Evolutionary conservation across 92 coral and sea anemone species (phyloP), one percentile per base, ranked within the genome.

Genomic region (Micromussa lordhowensis): DNA sequence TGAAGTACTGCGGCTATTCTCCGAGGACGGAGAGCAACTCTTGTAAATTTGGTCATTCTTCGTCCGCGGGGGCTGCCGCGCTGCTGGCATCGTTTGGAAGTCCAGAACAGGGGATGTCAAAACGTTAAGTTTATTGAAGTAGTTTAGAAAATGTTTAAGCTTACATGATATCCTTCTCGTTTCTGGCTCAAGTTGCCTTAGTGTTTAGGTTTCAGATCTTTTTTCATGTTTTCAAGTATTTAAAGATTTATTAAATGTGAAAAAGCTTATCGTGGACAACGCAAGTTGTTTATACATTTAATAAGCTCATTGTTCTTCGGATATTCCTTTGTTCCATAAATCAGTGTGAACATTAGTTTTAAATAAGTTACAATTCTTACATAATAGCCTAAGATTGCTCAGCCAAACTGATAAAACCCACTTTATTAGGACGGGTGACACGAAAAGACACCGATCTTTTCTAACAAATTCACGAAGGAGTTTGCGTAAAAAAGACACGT

Each of bases 61-160:
- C 89, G 54, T 86, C 83, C 21, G 64, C 35, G 29, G 89, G 77
- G 38, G 83, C 83, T 5, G 83, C 83, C 16, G 53, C 83, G 3
- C 83, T 86, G 5, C 78, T 86, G 64, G 89, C 89, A 29, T 86
- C 89, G 11, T 86, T 86, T 86, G 89, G 89, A 61, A 77, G 66
- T 86, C 57, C 82, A 35, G 80, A 83, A 55, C 87, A 54, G 49
- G 68, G 78, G 15, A 74, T 24, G 16, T 24, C 80, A 75, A 84
- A 28, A 57, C 72, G 51, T 36, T 82, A 15, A 44, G 24, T 63
- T 18, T 30, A 14, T 44, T 14, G 29, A 32, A 44, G 22, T 22
- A 40, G n/a, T 59, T 2, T 58, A 58, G 24, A 19, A 5, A 58
- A 19, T 58, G 64, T 58, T 58, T 19, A 3, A 22, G 24, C 64